A percentile compares a stretch with the other conserved stretches of the same genome.
phyloP scores from a whole-genome alignment of 1,140 invertebrate genomes.

The Panagrolaimus sp. region DNA sequence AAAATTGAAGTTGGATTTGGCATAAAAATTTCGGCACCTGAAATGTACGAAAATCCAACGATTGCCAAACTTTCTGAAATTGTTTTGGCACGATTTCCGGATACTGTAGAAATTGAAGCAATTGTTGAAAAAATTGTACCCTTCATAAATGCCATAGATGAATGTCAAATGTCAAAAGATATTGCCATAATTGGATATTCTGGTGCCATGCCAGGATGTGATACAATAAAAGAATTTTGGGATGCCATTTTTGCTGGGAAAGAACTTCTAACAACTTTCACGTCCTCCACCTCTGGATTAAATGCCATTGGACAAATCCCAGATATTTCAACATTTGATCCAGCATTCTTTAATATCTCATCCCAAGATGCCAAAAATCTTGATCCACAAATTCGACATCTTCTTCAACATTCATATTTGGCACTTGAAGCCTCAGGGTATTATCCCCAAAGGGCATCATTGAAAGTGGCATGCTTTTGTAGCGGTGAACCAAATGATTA shows the following conservation, averaged over 20 bases:
- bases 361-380: background rate
- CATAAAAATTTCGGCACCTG: slow-evolving; percentile 24
- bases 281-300: background rate
- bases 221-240: slow-evolving; percentile 29
- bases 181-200: slow-evolving; percentile 32
- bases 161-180: background rate
- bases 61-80: slow-evolving; percentile 21
- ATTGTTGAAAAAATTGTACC: background rate
- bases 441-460: background rate
- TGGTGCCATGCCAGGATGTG: slow-evolving; percentile 26
- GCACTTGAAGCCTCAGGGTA: slow-evolving; percentile 21
- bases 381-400: slow-evolving; percentile 18
- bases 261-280: slow-evolving; percentile 18
- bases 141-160: background rate
- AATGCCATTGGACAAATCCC: slow-evolving; percentile 11
- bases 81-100: background rate
- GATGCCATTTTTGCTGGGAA: slow-evolving; percentile 17
- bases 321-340: slow-evolving; percentile 19
- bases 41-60: slow-evolving; percentile 33
- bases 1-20: slow-evolving; percentile 16
- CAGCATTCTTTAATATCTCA: slow-evolving; percentile 18
- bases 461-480: slow-evolving; percentile 28
- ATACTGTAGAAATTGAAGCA: background rate
- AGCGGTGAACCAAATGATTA: slow-evolving; percentile 26
- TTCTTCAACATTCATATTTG: slow-evolving; percentile 23